Evolutionary conservation across 2,797 vertebrate genomes (phyloP).

Genomic region (Myotis daubentonii): DNA sequence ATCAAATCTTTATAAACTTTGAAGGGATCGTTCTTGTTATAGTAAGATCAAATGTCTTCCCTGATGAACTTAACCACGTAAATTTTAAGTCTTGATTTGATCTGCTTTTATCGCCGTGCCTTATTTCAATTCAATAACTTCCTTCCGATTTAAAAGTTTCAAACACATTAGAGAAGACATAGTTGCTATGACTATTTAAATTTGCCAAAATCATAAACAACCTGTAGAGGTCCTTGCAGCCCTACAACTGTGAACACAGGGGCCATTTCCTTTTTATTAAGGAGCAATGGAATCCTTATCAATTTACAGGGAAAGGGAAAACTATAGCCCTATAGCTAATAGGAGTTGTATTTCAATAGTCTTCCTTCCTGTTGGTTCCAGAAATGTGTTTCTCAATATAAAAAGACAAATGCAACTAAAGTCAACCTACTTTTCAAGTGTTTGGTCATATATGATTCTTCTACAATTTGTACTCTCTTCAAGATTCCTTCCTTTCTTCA

Average conservation of each 20-base stretch:
- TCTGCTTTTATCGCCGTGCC: neutral
- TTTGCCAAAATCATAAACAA: neutral
- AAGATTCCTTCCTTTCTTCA: neutral
- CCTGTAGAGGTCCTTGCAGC: neutral
- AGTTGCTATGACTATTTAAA: neutral
- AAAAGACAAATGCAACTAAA: neutral
- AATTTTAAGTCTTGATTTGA: constrained; percentile 24
- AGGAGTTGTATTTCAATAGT: neutral
- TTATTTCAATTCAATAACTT: constrained; percentile 20
- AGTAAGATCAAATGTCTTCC: neutral
- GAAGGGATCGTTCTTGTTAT: neutral
- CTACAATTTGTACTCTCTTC: neutral
- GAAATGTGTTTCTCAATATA: constrained; percentile 46
- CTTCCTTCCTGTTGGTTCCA: neutral
- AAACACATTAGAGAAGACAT: neutral
- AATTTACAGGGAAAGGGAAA: constrained; percentile 7
- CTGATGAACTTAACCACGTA: neutral
- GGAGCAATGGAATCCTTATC: neutral
- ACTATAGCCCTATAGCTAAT: neutral
- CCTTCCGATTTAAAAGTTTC: constrained; percentile 1
- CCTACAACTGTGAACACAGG: neutral
- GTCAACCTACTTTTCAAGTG: neutral
- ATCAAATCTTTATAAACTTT: neutral
- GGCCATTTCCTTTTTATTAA: neutral
- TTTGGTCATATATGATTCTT: neutral